Evolutionary conservation across 2,113 vertebrate species (phyloP).

Genomic region (Sus scrofa): T2T-Sscrofa CM000822.6:24868001-24868500

Average conservation of each 20-base stretch:
- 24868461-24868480: constrained; percentile 39
- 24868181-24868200: too few relatives aligned
- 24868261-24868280: constrained; percentile 8
- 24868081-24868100: constrained; percentile 4
- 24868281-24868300: not conserved
- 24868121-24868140: not conserved
- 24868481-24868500: not conserved
- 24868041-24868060: not conserved
- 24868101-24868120: not conserved
- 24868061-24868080: constrained; percentile 9
- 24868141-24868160: not conserved
- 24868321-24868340: not conserved
- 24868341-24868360: not conserved
- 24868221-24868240: not conserved
- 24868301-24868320: not conserved
- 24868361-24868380: not conserved
- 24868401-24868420: not conserved
- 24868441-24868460: not conserved
- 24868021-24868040: not conserved
- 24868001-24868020: not conserved
- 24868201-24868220: not conserved
- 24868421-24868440: not conserved
- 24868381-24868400: not conserved
- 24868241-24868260: not conserved
- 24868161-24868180: too few relatives aligned